phyloP scores from a whole-genome alignment of 2,888 invertebrate species.

The Mesopsocus fuscifrons region DNA sequence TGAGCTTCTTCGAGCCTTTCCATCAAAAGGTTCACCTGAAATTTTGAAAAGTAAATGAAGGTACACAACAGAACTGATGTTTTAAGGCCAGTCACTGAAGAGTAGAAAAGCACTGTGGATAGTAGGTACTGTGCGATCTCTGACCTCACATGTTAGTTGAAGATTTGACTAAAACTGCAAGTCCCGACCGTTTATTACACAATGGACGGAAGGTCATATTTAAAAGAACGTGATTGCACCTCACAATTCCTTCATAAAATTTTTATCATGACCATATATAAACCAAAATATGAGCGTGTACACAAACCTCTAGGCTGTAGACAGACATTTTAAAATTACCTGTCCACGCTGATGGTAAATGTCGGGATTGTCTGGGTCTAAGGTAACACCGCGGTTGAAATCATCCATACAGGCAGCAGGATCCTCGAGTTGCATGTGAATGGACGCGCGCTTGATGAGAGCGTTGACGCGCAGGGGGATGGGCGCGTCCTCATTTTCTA shows the following conservation, averaged over 20 bases:
- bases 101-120: neutral
- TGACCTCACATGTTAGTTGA: neutral
- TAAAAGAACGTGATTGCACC: neutral
- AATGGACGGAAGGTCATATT: no score
- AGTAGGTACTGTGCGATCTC: neutral
- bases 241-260: neutral
- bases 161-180: no score
- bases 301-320: neutral
- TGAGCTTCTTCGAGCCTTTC: constrained; percentile 67
- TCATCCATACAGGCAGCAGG: constrained; percentile 54
- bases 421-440: constrained; percentile 59
- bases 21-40: constrained; percentile 60
- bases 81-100: no score
- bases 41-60: no score
- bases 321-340: no score
- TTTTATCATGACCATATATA: constrained; percentile 6
- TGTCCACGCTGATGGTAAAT: constrained; percentile 82
- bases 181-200: no score
- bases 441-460: constrained; percentile 69
- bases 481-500: constrained; percentile 39
- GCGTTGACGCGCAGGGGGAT: constrained; percentile 52
- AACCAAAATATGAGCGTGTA: constrained; percentile 5
- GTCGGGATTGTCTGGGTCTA: constrained; percentile 68
- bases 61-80: no score
- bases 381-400: constrained; percentile 53